A percentile compares a stretch with the other conserved stretches of the same genome.
Evolutionary conservation across 2,797 vertebrate genomes (phyloP).

Genomic region (Lacerta bilineata): DNA sequence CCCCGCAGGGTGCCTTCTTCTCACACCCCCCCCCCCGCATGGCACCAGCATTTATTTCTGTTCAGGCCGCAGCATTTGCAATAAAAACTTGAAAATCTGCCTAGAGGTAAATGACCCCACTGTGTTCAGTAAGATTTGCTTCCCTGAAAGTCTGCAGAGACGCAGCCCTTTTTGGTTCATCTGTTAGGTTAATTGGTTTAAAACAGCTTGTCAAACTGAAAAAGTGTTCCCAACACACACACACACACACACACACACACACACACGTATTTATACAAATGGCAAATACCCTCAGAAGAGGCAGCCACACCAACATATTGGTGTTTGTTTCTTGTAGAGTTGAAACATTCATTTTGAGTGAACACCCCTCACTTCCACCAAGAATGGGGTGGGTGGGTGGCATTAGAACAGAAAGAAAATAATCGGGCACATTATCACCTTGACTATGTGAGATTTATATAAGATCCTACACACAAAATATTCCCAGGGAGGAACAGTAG

Average conservation of each 20-base stretch:
- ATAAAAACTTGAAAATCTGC: background rate
- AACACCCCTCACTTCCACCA: background rate
- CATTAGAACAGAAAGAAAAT: background rate
- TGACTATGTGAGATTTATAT: background rate
- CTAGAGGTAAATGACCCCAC: background rate
- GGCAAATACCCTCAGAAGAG: background rate
- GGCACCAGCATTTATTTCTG: background rate
- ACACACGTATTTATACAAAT: background rate
- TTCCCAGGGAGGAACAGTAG: conserved; percentile 2
- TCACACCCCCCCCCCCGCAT: too few species aligned
- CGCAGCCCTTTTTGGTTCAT: background rate
- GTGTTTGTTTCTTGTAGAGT: background rate
- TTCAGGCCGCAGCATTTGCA: background rate
- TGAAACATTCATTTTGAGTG: background rate
- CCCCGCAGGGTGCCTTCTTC: too few species aligned
- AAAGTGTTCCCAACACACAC: background rate
- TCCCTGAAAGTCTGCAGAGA: background rate
- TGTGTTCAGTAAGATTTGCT: background rate
- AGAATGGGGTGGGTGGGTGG: background rate
- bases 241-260: too few species aligned
- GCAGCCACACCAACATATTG: background rate
- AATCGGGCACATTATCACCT: background rate
- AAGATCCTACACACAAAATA: background rate
- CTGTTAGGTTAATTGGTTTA: background rate
- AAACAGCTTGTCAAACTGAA: background rate